Base-by-base conservation (phyloP, 2,797 vertebrate species). In the Pseudochaenichthys georgianus region DNA sequence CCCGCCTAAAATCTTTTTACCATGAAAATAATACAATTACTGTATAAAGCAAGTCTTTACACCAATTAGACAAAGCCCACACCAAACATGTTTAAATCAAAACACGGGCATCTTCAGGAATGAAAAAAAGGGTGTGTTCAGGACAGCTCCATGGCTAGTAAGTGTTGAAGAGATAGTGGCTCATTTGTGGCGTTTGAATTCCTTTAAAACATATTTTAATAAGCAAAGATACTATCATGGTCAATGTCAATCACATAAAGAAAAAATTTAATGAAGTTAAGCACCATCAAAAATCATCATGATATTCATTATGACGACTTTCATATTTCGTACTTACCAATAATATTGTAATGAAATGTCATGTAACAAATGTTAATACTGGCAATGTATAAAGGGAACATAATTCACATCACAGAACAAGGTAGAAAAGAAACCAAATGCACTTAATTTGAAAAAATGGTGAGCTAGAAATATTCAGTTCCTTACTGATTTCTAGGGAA, bases 31-130 rank as follows among this genome's bases (percentile, higher is more conserved):
- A 47, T 15, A n/a, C 60, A 73, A 13, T 48, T 51, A 15, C 46
- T 66, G 38, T 59, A 60, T 59, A 81, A 77, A 67, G 12, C 9
- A 43, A 43, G 41, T 43, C 41, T 63, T 19, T n/a, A n/a, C n/a
- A n/a, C n/a, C n/a, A n/a, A n/a, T n/a, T 38, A 70, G 34, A 64
- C 23, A 16, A 67, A 43, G 23, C 10, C 23, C n/a, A 48, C 16
- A 5, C 2, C 41, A 13, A 13, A 51, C 19, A 43, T 10, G 6
- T 48, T 45, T 17, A n/a, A 38, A 54, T 41, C 5, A 55, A 19
- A 66, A 54, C 4, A 10, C 12, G 1, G 12, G 17, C 13, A 62
- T 53, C 23, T 0, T 46, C 42, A 64, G 38, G 34, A 54, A 52
- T 31, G 15, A 3, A 69, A 62, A 58, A 34, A 42, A 19, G 0